Evolutionary conservation across 2,113 vertebrate genomes (phyloP).

Genomic region (Phrynocephalus versicolor): DNA sequence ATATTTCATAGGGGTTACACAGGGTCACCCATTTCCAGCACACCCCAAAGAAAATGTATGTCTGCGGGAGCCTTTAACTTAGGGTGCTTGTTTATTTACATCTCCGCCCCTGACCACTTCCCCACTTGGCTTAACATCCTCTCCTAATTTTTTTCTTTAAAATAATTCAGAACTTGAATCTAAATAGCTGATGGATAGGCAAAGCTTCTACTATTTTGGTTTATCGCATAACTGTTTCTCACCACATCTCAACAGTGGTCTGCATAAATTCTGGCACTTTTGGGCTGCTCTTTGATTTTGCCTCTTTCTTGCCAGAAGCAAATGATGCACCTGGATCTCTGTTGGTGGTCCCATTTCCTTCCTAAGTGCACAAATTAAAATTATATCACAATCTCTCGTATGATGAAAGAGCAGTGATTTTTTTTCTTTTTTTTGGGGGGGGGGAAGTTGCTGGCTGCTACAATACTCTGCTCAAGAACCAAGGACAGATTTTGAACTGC

Average conservation of each 20-base stretch:
- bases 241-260: not conserved
- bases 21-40: not conserved
- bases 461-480: not conserved
- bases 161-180: not conserved
- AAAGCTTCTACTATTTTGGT: not conserved
- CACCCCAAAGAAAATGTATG: not conserved
- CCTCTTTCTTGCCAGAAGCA: not conserved
- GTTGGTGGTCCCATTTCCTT: slow-evolving; percentile 2
- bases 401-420: not conserved
- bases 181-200: not conserved
- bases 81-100: not conserved
- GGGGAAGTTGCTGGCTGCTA: not conserved
- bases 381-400: not conserved
- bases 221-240: not conserved
- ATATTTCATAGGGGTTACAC: no score
- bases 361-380: not conserved
- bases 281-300: not conserved
- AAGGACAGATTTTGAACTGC: not conserved
- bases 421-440: no score
- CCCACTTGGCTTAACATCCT: not conserved
- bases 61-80: not conserved
- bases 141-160: not conserved
- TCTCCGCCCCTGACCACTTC: not conserved
- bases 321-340: slow-evolving; percentile 3
- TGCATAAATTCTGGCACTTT: not conserved